These are phyloP conservation scores for Serrognathus titanus DNA, from an alignment of 2,888 invertebrate genomes.

Conservation along the genomic window DNA sequence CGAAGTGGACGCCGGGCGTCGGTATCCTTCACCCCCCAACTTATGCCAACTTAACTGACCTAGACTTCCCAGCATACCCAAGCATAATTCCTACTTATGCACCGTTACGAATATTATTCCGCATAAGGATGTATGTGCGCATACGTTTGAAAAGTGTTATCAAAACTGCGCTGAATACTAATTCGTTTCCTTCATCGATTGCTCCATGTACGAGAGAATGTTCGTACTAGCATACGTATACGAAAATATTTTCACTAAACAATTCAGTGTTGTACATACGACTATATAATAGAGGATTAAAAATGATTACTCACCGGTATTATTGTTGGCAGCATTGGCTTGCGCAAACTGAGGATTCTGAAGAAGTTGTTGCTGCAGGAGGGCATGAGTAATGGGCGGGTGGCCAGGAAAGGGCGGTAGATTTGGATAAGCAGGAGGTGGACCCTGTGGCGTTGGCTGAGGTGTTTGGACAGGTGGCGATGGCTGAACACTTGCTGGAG, in stretches of 20 bases:
- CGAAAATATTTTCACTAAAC: too few species aligned
- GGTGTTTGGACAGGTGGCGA: slow-evolving; percentile 20
- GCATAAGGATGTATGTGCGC: slow-evolving; percentile 13
- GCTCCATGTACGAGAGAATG: background rate
- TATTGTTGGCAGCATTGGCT: slow-evolving; percentile 41
- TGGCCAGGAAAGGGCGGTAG: slow-evolving; percentile 46
- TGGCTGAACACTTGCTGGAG: slow-evolving; percentile 39
- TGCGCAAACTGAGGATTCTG: slow-evolving; percentile 51
- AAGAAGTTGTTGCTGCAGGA: slow-evolving; percentile 57
- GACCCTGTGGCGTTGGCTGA: slow-evolving; percentile 45
- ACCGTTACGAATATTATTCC: slow-evolving; percentile 23
- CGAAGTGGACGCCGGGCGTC: slow-evolving; percentile 39
- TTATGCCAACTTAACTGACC: slow-evolving; percentile 38
- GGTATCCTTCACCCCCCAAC: slow-evolving; percentile 51
- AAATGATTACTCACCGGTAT: slow-evolving; percentile 55
- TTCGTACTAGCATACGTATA: background rate
- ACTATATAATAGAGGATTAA: background rate
- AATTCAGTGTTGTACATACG: too few species aligned
- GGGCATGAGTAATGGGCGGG: slow-evolving; percentile 36
- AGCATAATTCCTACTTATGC: slow-evolving; percentile 20
- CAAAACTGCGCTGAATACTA: background rate
- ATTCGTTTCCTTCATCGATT: slow-evolving; percentile 1
- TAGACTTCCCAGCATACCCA: slow-evolving; percentile 31
- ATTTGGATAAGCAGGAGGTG: slow-evolving; percentile 43
- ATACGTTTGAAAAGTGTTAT: background rate